Evolutionary conservation across 2,797 vertebrate genomes (phyloP).

Genomic region (Falco columbarius): DNA sequence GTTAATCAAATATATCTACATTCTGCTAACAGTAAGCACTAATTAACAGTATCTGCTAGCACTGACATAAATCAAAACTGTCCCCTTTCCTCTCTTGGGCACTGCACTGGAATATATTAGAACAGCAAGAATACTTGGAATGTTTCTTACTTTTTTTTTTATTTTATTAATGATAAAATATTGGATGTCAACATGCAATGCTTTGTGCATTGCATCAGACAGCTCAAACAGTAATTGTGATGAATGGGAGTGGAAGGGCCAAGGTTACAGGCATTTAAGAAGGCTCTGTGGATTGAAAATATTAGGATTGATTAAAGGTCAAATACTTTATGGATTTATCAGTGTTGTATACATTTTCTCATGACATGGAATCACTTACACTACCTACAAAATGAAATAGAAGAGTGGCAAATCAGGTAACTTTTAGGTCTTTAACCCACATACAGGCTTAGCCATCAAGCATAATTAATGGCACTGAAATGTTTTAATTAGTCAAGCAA

Average conservation of each 20-base stretch:
- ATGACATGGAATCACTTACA: conserved; percentile 64
- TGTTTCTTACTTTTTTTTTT: conserved; percentile 60
- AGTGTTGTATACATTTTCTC: conserved; percentile 73
- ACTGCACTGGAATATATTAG: conserved; percentile 76
- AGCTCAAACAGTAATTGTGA: conserved; percentile 80
- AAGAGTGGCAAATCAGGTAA: conserved; percentile 49
- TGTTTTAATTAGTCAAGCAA: conserved; percentile 50
- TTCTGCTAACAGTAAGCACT: conserved; percentile 37
- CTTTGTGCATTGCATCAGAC: conserved; percentile 76
- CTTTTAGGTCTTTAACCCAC: conserved; percentile 30
- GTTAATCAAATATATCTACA: background rate
- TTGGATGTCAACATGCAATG: conserved; percentile 73
- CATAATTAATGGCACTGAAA: conserved; percentile 58
- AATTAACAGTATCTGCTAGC: conserved; percentile 67
- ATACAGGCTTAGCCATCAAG: background rate
- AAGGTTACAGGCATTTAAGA: conserved; percentile 76
- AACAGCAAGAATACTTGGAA: conserved; percentile 75
- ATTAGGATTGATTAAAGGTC: conserved; percentile 83
- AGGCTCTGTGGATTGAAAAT: conserved; percentile 76
- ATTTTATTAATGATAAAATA: conserved; percentile 83
- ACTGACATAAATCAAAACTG: conserved; percentile 72
- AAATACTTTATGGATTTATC: conserved; percentile 83
- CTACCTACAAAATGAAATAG: conserved; percentile 37
- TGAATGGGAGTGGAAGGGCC: conserved; percentile 74
- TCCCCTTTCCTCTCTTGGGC: conserved; percentile 52